Percentiles rank a stretch among this genome's conserved stretches.
These are phyloP conservation scores for Lithobates sylvaticus DNA, from an alignment of 2,797 vertebrate genomes.

Conservation along the genomic window DNA sequence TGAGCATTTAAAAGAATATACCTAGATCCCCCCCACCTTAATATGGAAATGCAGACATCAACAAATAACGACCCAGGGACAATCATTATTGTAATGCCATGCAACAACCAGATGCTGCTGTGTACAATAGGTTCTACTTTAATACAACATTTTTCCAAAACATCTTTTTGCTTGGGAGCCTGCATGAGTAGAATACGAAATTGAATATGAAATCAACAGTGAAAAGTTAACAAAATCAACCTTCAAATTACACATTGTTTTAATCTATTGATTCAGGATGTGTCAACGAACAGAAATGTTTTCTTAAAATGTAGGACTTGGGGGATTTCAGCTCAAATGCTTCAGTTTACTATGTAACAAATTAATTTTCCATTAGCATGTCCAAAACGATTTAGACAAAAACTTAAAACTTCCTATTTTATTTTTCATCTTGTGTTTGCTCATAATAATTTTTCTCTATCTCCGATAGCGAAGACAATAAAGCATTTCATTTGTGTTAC, in stretches of 20 bases:
- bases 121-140: no score
- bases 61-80: no score
- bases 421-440: constrained; percentile 42
- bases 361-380: constrained; percentile 50
- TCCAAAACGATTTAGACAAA: constrained; percentile 41
- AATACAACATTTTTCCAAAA: not conserved
- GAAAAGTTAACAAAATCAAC: constrained; percentile 14
- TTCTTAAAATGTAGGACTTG: constrained; percentile 37
- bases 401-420: constrained; percentile 36
- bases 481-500: constrained; percentile 28
- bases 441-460: constrained; percentile 34
- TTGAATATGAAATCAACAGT: constrained; percentile 16
- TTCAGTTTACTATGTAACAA: constrained; percentile 33
- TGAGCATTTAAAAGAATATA: no score
- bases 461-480: constrained; percentile 29
- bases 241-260: constrained; percentile 27
- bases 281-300: constrained; percentile 36
- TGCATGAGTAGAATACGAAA: not conserved
- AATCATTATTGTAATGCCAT: no score
- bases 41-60: no score
- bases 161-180: not conserved
- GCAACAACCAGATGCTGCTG: no score
- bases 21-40: no score
- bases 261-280: constrained; percentile 43
- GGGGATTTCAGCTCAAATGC: not conserved